Evolutionary conservation across 1,140 invertebrate genomes (phyloP).

Genomic region (Stratiolaelaps scimitus): DNA sequence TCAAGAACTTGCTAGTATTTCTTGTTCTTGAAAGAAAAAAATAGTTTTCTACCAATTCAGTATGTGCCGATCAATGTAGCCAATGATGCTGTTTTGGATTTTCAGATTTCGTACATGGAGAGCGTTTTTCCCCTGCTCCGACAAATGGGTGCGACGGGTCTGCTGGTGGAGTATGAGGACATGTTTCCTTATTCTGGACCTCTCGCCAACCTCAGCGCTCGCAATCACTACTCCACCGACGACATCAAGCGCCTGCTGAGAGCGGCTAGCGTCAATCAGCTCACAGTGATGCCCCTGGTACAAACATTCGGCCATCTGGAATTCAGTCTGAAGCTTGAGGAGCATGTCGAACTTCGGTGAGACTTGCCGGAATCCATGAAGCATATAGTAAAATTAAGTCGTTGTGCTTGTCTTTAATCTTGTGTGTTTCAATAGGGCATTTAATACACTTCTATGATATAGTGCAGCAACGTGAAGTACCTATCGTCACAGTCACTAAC

Average conservation of each 20-base stretch:
- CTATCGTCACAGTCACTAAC: constrained; percentile 40
- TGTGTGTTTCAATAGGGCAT: constrained; percentile 31
- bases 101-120: constrained; percentile 5
- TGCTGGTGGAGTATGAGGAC: constrained; percentile 89
- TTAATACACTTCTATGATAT: neutral
- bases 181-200: constrained; percentile 78
- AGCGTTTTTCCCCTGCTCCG: constrained; percentile 42
- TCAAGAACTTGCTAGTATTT: too few species aligned
- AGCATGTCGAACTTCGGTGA: too few species aligned
- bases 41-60: too few species aligned
- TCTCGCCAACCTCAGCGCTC: constrained; percentile 48
- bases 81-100: too few species aligned
- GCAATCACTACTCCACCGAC: constrained; percentile 56
- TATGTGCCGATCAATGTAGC: too few species aligned
- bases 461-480: constrained; percentile 30
- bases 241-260: constrained; percentile 54
- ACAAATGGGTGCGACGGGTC: constrained; percentile 66
- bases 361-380: too few species aligned
- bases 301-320: constrained; percentile 40
- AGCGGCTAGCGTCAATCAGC: constrained; percentile 51
- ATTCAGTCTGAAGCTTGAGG: constrained; percentile 30
- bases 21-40: too few species aligned
- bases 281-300: constrained; percentile 46
- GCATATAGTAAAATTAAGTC: neutral
- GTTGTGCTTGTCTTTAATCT: neutral